Percentiles rank a stretch among this genome's conserved stretches.
Evolutionary conservation across 2,888 invertebrate species (phyloP).

Genomic region (Drosophila yooni): DNA sequence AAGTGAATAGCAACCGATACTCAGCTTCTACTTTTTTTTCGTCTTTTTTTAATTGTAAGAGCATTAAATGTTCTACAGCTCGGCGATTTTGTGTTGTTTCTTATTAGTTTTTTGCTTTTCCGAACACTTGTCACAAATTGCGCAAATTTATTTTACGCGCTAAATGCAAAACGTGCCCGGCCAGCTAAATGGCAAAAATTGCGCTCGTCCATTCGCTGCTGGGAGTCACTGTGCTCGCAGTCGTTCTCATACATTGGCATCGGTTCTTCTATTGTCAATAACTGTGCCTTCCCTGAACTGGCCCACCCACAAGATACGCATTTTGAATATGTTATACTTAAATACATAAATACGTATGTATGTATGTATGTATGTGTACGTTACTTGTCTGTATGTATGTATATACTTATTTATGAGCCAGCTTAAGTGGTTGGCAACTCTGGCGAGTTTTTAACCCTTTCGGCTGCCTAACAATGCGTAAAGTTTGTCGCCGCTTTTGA

Average conservation of each 20-base stretch:
- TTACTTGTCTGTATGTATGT: constrained; percentile 1
- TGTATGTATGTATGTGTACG: constrained; percentile 7
- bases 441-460: constrained; percentile 53
- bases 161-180: constrained; percentile 79
- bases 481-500: constrained; percentile 78
- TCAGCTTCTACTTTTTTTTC: neutral
- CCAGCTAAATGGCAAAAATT: constrained; percentile 77
- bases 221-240: neutral
- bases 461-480: constrained; percentile 75
- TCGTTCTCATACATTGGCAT: constrained; percentile 24
- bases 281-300: constrained; percentile 64
- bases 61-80: neutral
- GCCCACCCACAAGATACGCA: constrained; percentile 65
- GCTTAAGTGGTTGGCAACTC: constrained; percentile 43
- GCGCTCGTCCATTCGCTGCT: constrained; percentile 28
- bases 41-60: neutral
- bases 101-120: constrained; percentile 31
- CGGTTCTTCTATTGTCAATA: constrained; percentile 62
- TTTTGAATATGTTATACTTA: constrained; percentile 41
- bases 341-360: constrained; percentile 3
- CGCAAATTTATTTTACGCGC: constrained; percentile 80
- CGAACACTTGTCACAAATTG: constrained; percentile 79
- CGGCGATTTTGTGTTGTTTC: neutral
- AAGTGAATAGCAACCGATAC: neutral
- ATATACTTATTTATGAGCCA: constrained; percentile 27